Percentiles rank a stretch among this genome's conserved stretches.
Evolutionary conservation across 2,888 invertebrate species (phyloP).

Genomic region (Xanthorhoe spadicearia): DNA sequence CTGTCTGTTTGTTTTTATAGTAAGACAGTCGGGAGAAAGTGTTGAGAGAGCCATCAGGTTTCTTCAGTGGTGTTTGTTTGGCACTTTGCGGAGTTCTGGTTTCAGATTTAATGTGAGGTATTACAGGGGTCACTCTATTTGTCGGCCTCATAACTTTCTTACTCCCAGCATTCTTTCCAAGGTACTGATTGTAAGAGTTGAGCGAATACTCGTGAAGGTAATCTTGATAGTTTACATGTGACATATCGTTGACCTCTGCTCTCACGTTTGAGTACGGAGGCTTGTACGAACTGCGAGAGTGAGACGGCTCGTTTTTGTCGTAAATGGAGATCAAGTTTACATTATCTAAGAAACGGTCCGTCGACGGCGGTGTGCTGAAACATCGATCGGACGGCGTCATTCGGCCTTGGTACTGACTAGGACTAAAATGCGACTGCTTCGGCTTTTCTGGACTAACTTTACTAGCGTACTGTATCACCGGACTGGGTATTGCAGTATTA

Average conservation of each 20-base stretch:
- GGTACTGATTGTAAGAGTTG: constrained; percentile 19
- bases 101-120: constrained; percentile 47
- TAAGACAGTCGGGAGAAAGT: constrained; percentile 77
- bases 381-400: constrained; percentile 9
- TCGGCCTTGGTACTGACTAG: constrained; percentile 16
- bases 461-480: constrained; percentile 46
- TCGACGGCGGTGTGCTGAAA: constrained; percentile 20
- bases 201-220: constrained; percentile 65
- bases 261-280: constrained; percentile 9
- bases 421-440: constrained; percentile 9
- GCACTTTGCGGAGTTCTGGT: constrained; percentile 55
- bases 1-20: constrained; percentile 70
- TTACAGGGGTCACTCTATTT: constrained; percentile 47
- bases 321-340: constrained; percentile 32
- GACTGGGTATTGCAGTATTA: constrained; percentile 31
- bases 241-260: constrained; percentile 12
- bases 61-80: constrained; percentile 63
- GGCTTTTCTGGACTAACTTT: constrained; percentile 32
- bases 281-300: constrained; percentile 16
- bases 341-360: constrained; percentile 26
- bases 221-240: constrained; percentile 46
- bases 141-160: constrained; percentile 51
- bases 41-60: constrained; percentile 66
- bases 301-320: constrained; percentile 22
- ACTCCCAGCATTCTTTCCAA: constrained; percentile 22